Base-by-base conservation (phyloP, 1,140 invertebrate genomes). In the Brachionus koreanus region DNA sequence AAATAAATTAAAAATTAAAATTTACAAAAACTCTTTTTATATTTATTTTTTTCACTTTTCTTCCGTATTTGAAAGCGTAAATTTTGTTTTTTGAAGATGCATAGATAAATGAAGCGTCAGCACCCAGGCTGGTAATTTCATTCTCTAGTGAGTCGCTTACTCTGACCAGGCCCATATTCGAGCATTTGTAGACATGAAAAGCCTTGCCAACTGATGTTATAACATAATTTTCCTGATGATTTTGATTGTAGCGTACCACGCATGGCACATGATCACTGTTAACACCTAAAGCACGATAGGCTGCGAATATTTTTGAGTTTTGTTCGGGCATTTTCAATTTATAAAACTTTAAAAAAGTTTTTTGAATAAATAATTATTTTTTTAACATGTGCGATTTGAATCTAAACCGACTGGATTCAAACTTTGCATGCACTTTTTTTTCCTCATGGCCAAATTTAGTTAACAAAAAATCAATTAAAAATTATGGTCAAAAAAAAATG, bases 201-300 rank as follows among this genome's bases (percentile, higher is more conserved):
- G 93, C 91, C 86, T 92, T 93, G 7, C 95, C 95, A 39, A 96
- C 93, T 86, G 93, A 94, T 9, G 95, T 96, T 46, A 94, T 92
- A 19, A 98, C 91, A 23, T 97, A 89, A 85, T 94, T 94, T 89
- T 97, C 95, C 85, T 94, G 93, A 83, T 94, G 90, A 83, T 91
- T 91, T 85, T 92, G 91, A 74, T 97, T 94, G 87, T 94, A 96
- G 83, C 95, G 90, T 7, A 93, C 91, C 57, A 93, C 91, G 46
- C 94, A 91, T 4, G 95, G 95, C 84, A 97, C 91, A 84, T 95
- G 92, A 88, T 96, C 96, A 87, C 93, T 95, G n/a, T 97, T 94
- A 90, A 94, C 94, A 85, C 96, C 96, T 84, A 97, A 88, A 29
- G 94, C 93, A 83, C 94, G 91, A 86, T 93, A 93, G 5, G 92